Evolutionary conservation across 2,797 vertebrate species (phyloP), one percentile per base, ranked within the genome.

Genomic region (Spinus pinus): DNA sequence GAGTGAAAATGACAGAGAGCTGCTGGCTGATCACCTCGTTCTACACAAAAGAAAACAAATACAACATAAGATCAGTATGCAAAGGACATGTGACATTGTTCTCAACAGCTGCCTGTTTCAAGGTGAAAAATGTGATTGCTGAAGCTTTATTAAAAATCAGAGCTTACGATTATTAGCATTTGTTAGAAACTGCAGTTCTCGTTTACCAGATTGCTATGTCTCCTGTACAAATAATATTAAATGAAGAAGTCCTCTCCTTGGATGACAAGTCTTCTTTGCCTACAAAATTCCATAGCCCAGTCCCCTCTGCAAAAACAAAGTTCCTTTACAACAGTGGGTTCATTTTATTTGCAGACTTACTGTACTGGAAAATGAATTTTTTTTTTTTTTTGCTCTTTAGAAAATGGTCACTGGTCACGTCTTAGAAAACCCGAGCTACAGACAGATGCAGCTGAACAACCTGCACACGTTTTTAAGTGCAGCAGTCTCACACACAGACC

Each of bases 11-110:
- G 94, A 98, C 98, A 12, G 98, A 97, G 47, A 98, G 95, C 83
- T 98, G 98, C 96, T 98, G 98, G 93, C 98, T 98, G 96, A 98
- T 98, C 71, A 98, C 98, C 88, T 98, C 98, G 0, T 98, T 98
- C 98, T 98, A 94, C n/a, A 44, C 61, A 57, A 85, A 88, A 96
- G 81, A 84, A 92, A 96, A 83, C 56, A 78, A n/a, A 86, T 14
- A 89, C 70, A 62, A 6, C 0, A 3, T 49, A 47, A 46, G 16
- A 28, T 20, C 56, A 44, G 64, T 33, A 79, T 61, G 67, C 42
- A 78, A 47, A n/a, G 12, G 41, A 67, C 23, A 37, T 2, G 31
- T 12, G 75, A 57, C 0, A 0, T 19, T 69, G 27, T 21, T 84
- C 65, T 66, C 33, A 53, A 77, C 60, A 88, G 58, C 9, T 90